Evolutionary conservation across 2,888 invertebrate genomes (phyloP), one percentile per base, ranked within the genome.

Genomic region (Chrysolina haemoptera): DNA sequence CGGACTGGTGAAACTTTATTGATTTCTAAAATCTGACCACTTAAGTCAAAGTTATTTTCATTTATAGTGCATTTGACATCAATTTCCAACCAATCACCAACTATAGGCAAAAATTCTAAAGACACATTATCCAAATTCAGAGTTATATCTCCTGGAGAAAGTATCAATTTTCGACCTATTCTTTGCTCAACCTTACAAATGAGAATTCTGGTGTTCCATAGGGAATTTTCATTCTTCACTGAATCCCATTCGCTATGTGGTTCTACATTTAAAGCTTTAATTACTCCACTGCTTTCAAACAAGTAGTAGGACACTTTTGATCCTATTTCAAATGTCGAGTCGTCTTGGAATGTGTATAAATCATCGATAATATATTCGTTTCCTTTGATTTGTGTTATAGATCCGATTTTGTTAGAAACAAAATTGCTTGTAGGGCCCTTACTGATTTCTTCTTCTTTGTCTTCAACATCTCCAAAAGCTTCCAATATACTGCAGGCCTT

Each of bases 71-170:
- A 90, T 77, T 90, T 89, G 66, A 92, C 92, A 74, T 90, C 90
- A 50, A 94, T 82, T 84, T 91, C 90, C 20, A 95, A 82, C 89
- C 93, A 92, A 85, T 95, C 95, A 1, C 95, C 95, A 76, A 90
- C 88, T 18, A 92, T 86, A 1, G 94, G 94, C 53, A 94, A 85
- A 85, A 94, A 93, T 67, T 90, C 90, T 2, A 92, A 90, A 78
- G 89, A 87, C 0, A 93, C 90, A 64, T 89, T 86, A 83, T 94
- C 92, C 65, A 95, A 87, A 83, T 91, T 89, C 66, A 94, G 88
- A 70, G 86, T 89, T n/a, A 93, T 83, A 71, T 91, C 89, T 80
- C 88, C 89, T 12, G 91, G 90, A 68, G 90, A 90, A 0, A 93
- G 89, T 14, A 85, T 80, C 14, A 89, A 79, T 18, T 83, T 77